Conservation (phyloP, 2,113 vertebrate genomes). For the Patagioenas fasciata region DNA sequence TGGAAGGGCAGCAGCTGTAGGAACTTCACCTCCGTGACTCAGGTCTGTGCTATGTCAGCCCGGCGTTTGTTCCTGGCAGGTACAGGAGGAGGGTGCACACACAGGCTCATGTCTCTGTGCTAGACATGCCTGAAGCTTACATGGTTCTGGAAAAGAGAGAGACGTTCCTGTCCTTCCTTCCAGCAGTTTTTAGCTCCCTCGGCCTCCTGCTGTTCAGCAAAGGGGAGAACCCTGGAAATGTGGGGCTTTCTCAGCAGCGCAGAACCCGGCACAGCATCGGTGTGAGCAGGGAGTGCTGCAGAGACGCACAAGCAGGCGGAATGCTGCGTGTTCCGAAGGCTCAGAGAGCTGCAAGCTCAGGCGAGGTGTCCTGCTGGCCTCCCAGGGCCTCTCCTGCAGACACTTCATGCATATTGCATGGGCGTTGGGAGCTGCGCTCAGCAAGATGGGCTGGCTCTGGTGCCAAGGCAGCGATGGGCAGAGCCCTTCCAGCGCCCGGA, state of each 20-base stretch:
- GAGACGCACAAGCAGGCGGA: background rate
- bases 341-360: background rate
- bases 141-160: background rate
- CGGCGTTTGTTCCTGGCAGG: fast-evolving
- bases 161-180: background rate
- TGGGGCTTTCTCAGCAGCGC: background rate
- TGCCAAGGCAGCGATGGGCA: background rate
- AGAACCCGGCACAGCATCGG: fast-evolving
- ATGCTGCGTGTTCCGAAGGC: background rate
- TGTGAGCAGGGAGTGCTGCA: background rate
- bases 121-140: background rate
- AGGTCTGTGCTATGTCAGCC: background rate
- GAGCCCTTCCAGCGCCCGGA: background rate
- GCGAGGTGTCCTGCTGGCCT: background rate
- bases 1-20: background rate
- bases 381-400: background rate
- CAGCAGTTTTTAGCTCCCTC: background rate
- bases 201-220: background rate
- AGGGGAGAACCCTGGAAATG: fast-evolving
- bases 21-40: background rate
- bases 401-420: background rate
- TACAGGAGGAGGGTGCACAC: background rate
- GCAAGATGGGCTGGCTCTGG: fast-evolving
- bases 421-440: background rate
- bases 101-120: background rate